Evolutionary conservation across 2,888 invertebrate genomes (phyloP).

Genomic region (Empis livida): DNA sequence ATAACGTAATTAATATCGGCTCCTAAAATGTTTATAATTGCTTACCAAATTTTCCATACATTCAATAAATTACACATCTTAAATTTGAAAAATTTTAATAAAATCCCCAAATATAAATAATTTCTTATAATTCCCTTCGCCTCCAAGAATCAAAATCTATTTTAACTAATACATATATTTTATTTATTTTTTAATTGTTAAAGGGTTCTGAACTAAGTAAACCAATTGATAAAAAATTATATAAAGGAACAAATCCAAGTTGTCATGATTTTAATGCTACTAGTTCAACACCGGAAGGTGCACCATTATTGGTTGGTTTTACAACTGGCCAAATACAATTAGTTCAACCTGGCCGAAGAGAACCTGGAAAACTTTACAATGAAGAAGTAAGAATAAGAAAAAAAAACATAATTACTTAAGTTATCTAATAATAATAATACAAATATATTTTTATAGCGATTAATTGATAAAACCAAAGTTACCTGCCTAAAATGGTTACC

Average conservation of each 20-base stretch:
- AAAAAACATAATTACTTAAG: background rate
- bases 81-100: too few relatives aligned
- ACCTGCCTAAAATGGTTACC: conserved; percentile 98
- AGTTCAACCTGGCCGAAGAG: conserved; percentile 93
- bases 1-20: too few relatives aligned
- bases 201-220: conserved; percentile 91
- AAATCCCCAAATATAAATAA: too few relatives aligned
- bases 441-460: conserved; percentile 22
- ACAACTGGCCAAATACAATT: conserved; percentile 97
- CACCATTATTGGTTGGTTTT: conserved; percentile 89
- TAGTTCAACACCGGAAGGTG: conserved; percentile 68
- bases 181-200: conserved; percentile 6
- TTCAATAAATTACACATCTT: too few relatives aligned
- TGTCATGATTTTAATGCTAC: conserved; percentile 95
- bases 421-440: background rate
- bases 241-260: conserved; percentile 97
- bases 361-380: conserved; percentile 91
- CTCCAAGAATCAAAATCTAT: too few relatives aligned
- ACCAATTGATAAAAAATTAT: conserved; percentile 95
- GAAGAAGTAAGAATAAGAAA: conserved; percentile 62
- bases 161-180: too few relatives aligned
- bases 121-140: too few relatives aligned
- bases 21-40: too few relatives aligned
- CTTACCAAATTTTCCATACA: too few relatives aligned
- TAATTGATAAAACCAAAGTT: conserved; percentile 42